Evolutionary conservation across 2,113 vertebrate genomes (phyloP), one percentile per base, ranked within the genome.

Genomic region (Notothenia rossii): DNA sequence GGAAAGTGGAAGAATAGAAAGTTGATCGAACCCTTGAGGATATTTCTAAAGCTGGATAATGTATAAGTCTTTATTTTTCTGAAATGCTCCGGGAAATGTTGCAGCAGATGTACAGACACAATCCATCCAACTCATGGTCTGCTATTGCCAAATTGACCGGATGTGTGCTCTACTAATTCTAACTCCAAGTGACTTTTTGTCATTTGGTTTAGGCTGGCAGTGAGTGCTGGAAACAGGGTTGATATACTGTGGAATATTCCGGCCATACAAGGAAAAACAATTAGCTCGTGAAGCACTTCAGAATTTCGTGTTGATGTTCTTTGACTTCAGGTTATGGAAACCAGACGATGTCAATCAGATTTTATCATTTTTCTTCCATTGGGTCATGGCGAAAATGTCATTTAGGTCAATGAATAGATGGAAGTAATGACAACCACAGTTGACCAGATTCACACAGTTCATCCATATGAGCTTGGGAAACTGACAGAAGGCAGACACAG

Each of bases 401-500:
- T 43, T 5, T 7, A 40, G 15, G 49, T 29, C 40, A 6, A 77
- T 15, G 8, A 62, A 15, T 54, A 4, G 1, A 43, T 40, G 17
- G 17, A 33, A 25, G 25, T 25, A 53, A 36, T 18, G 17, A 50
- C 0, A 22, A 12, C n/a, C 20, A n/a, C 11, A 22, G 14, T 20
- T 10, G 29, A 13, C 33, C 7, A 55, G 7, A 54, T 29, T 5
- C 17, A 45, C n/a, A 54, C 36, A 11, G 25, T 73, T 33, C 51
- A 17, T 13, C 33, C 2, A 49, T 29, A 11, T 22, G 25, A 40
- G 12, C 10, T 48, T 29, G 48, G 7, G 64, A 64, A 66, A 75
- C 53, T 62, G 72, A 75, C 53, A 53, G 59, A 48, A 51, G 40
- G 13, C 64, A 82, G 75, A 77, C n/a, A 14, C 60, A 0, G 18